These are phyloP conservation scores for Hydrocynus forskahlii DNA, from an alignment of 2,797 vertebrate genomes.

Conservation along the genomic window DNA sequence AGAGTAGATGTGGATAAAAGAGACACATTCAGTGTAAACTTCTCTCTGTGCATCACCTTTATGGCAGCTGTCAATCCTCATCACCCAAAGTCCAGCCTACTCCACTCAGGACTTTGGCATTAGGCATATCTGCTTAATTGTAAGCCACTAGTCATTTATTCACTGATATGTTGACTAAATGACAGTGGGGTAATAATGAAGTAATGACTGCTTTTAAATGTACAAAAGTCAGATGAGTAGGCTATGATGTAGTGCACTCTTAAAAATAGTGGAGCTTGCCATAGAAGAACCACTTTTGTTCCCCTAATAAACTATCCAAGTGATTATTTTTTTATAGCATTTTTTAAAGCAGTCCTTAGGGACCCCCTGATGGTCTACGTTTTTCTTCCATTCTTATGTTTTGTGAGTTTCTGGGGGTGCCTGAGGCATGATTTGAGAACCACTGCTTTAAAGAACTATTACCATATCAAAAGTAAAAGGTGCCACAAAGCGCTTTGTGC, in stretches of 20 bases:
- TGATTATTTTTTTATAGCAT: not conserved
- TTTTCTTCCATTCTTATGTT: no score
- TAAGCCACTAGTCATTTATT: conserved; percentile 48
- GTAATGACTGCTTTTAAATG: conserved; percentile 33
- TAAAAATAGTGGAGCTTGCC: not conserved
- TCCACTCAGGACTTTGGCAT: conserved; percentile 31
- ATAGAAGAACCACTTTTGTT: not conserved
- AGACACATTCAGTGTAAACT: conserved; percentile 71
- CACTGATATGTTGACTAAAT: conserved; percentile 24
- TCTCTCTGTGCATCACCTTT: conserved; percentile 73
- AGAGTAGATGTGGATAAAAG: conserved; percentile 73
- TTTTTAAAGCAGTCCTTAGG: no score
- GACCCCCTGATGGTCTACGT: no score
- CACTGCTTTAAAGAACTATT: no score
- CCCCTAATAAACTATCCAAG: not conserved
- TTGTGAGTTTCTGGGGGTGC: no score
- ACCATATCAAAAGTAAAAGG: no score
- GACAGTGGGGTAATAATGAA: conserved; percentile 38
- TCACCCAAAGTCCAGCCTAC: conserved; percentile 48
- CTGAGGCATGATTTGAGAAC: no score
- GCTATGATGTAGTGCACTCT: not conserved
- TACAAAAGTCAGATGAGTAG: conserved; percentile 12
- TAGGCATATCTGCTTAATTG: conserved; percentile 44
- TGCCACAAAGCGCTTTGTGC: no score
- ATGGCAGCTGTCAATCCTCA: conserved; percentile 72